Evolutionary conservation across 2,797 vertebrate genomes (phyloP), one percentile per base, ranked within the genome.

Genomic region (Coendou prehensilis): DNA sequence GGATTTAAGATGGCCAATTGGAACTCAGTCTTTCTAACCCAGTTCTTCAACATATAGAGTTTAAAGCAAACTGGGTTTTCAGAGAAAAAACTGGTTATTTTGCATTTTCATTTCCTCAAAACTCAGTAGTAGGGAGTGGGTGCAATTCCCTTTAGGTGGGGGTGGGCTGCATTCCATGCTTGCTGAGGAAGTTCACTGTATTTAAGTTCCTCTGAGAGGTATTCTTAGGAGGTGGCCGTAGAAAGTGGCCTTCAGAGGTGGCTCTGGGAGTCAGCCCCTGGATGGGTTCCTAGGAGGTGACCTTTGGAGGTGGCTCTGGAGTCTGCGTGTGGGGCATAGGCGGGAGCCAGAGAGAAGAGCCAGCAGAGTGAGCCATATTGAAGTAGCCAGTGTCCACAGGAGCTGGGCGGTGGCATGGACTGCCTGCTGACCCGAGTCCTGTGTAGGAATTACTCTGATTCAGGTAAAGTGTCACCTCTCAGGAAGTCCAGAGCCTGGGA

Each of bases 191-290:
- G 26, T 15, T 7, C 73, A 50, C 4, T 76, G 26, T 26, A 30
- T 30, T 47, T 15, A 28, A 28, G 26, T 50, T 28, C 23, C 71
- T 4, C 45, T 28, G 26, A 30, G 73, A 30, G 73, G 41, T 41
- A 23, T 26, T 71, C 11, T 61, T 28, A 9, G 30, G 47, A 8
- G 17, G 50, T 75, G 41, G 14, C 1, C 22, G 9, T 22, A 18
- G 18, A 9, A 0, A 30, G 37, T 20, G 28, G 11, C 0, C 33
- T 54, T 9, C 3, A 30, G 20, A 9, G 3, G 26, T 17, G 33
- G 33, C 5, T 15, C 64, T 50, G 30, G 11, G n/a, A 13, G 9
- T n/a, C 18, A 8, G 30, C 2, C 20, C 63, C 22, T 9, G 11
- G 13, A 9, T 20, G 52, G 14, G 28, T 2, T 2, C 26, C 47